phyloP scores from a whole-genome alignment of 2,113 vertebrate species.

The Thinocorus orbignyianus region DNA sequence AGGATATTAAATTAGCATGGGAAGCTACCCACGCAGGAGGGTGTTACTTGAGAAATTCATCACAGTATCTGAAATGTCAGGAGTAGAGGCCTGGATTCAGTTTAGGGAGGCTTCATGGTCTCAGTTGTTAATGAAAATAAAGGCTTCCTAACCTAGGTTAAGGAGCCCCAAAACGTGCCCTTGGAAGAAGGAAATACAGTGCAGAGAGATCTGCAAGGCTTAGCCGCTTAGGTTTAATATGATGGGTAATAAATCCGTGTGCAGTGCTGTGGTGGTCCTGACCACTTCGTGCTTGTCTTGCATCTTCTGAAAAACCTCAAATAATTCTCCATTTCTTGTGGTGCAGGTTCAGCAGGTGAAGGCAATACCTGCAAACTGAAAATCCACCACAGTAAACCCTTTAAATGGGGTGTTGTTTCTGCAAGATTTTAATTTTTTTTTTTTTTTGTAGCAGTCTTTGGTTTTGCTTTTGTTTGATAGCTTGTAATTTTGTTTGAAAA shows the following conservation, averaged over 20 bases:
- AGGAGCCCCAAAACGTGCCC: conserved; percentile 20
- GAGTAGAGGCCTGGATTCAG: neutral
- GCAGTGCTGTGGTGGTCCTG: neutral
- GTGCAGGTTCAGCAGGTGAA: neutral
- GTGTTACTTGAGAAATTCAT: conserved; percentile 47
- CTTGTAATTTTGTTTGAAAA: conserved; percentile 39
- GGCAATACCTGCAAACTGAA: neutral
- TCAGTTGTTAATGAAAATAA: conserved; percentile 51
- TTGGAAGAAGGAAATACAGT: conserved; percentile 17
- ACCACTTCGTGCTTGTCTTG: neutral
- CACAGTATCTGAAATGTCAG: neutral
- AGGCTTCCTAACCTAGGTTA: conserved; percentile 59
- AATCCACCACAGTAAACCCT: neutral
- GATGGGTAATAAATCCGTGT: conserved; percentile 11
- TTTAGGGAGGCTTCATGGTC: conserved; percentile 22
- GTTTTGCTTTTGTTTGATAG: neutral
- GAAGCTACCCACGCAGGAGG: neutral
- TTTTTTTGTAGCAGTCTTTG: neutral
- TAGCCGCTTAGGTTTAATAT: conserved; percentile 25
- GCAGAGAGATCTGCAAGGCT: conserved; percentile 26
- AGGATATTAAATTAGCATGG: neutral
- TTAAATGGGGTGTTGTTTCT: neutral
- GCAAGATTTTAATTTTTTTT: neutral
- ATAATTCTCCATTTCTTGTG: neutral
- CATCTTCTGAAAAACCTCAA: conserved; percentile 5